Conservation (phyloP, 2,113 vertebrate species). For the Crotalus helleri region DNA sequence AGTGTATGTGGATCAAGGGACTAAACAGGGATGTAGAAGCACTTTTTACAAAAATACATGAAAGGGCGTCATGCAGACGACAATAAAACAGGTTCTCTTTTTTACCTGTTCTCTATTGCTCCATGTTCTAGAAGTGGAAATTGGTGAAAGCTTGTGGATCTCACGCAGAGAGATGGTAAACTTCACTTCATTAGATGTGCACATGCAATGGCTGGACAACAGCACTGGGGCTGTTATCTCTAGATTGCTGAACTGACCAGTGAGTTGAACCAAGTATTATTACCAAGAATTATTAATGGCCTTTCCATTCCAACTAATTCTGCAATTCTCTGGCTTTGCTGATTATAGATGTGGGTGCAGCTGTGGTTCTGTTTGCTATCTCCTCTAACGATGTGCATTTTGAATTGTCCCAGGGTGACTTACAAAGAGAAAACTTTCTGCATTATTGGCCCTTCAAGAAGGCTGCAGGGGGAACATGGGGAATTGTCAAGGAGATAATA, state of each 20-base stretch:
- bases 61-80: background rate
- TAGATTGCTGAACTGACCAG: background rate
- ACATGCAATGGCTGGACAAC: background rate
- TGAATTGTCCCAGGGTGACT: background rate
- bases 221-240: background rate
- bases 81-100: background rate
- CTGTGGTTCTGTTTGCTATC: background rate
- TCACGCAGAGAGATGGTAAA: background rate
- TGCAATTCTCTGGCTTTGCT: background rate
- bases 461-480: background rate
- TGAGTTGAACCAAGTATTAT: background rate
- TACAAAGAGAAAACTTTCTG: background rate
- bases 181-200: background rate
- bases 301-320: background rate
- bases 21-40: background rate
- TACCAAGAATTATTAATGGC: background rate
- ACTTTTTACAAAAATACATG: background rate
- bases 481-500: background rate
- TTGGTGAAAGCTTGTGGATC: background rate
- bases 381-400: background rate
- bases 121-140: background rate
- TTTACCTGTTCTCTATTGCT: background rate
- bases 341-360: background rate
- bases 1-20: background rate
- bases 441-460: background rate